A percentile compares a stretch with the other conserved stretches of the same genome.
Evolutionary conservation across 2,888 invertebrate genomes (phyloP).

Genomic region (Andrena marginata): DNA sequence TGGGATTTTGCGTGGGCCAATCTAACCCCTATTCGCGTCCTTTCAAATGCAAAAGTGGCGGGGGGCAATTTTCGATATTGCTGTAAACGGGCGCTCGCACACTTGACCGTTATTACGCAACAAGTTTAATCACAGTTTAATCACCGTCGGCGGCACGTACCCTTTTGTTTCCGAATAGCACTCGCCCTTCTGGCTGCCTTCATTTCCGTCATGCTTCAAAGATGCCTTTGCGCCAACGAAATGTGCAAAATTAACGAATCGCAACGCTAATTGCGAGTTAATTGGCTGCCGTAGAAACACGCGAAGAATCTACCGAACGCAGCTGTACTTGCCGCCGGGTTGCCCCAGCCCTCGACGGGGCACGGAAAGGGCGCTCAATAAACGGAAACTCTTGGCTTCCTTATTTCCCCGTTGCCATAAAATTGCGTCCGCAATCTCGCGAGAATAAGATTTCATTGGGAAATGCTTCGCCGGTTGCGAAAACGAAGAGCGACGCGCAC

Average conservation of each 20-base stretch:
- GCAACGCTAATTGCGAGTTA: slow-evolving; percentile 64
- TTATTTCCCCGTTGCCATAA: not conserved
- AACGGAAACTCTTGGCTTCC: slow-evolving; percentile 33
- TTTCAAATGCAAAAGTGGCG: not conserved
- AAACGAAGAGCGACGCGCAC: not conserved
- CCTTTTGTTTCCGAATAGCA: slow-evolving; percentile 33
- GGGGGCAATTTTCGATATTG: not conserved
- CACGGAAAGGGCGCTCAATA: slow-evolving; percentile 38
- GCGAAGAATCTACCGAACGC: slow-evolving; percentile 52
- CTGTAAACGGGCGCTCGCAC: not conserved
- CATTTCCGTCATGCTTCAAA: slow-evolving; percentile 20
- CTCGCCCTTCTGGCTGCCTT: not conserved
- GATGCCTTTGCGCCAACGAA: slow-evolving; percentile 11
- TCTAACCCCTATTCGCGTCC: too few species aligned
- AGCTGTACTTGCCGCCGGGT: slow-evolving; percentile 20
- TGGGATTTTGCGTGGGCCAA: too few species aligned
- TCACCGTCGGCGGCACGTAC: slow-evolving; percentile 24
- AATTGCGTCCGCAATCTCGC: slow-evolving; percentile 35
- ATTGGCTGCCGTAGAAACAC: slow-evolving; percentile 53
- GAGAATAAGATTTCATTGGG: slow-evolving; percentile 30
- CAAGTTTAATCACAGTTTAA: slow-evolving; percentile 57
- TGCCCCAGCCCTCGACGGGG: slow-evolving; percentile 36
- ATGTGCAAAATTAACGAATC: slow-evolving; percentile 63
- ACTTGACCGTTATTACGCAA: slow-evolving; percentile 25
- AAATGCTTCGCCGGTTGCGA: not conserved